These are phyloP conservation scores for Scyliorhinus canicula DNA, from an alignment of 2,797 vertebrate genomes.

Conservation along the genomic window DNA sequence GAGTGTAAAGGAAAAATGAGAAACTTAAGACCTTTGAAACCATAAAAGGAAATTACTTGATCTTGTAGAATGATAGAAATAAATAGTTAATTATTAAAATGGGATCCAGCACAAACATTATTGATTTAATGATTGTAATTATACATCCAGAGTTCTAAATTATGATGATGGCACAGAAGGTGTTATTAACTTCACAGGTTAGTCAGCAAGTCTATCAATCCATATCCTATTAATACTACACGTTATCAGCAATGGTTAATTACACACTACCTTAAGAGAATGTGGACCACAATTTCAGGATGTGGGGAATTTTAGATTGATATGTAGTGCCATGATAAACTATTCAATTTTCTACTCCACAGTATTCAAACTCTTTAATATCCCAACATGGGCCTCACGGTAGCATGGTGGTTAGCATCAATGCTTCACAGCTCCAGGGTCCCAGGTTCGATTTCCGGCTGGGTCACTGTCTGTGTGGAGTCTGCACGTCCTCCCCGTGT, in stretches of 20 bases:
- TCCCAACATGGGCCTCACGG: no score
- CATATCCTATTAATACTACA: background rate
- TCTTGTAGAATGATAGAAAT: background rate
- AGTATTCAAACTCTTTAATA: background rate
- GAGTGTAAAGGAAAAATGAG: background rate
- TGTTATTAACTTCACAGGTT: background rate
- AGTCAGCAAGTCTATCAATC: background rate
- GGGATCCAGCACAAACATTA: background rate
- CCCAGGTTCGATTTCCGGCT: no score
- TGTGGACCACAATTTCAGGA: background rate
- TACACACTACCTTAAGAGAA: background rate
- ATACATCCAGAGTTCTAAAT: background rate
- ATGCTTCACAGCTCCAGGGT: no score
- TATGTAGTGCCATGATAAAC: background rate
- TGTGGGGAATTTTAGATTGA: background rate
- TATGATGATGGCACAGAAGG: background rate
- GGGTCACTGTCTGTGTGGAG: no score
- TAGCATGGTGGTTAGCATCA: no score
- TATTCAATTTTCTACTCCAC: background rate
- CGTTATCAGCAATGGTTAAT: background rate
- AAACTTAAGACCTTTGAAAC: background rate
- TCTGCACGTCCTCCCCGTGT: no score
- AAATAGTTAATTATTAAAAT: background rate
- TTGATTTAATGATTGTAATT: conserved; percentile 17
- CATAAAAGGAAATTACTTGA: background rate